These are phyloP conservation scores for Alexandromys fortis DNA, from an alignment of 2,113 vertebrate genomes.

Conservation along the genomic window DNA sequence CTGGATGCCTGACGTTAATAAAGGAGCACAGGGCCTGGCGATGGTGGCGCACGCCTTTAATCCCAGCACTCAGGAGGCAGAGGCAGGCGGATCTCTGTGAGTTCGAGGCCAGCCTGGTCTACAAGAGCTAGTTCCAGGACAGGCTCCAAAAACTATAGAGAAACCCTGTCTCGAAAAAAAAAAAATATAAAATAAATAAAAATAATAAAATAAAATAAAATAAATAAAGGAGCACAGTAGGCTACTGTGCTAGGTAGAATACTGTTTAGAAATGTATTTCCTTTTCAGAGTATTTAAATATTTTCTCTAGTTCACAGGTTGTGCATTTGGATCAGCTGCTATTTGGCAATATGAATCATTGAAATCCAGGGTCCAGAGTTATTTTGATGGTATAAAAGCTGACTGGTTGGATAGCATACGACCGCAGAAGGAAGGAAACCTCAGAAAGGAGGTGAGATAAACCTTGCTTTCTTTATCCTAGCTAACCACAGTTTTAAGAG, in stretches of 20 bases:
- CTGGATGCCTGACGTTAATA: too few species aligned
- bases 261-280: background rate
- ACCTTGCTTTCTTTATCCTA: constrained; percentile 11
- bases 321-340: constrained; percentile 92
- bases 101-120: too few species aligned
- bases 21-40: too few species aligned
- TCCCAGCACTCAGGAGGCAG: too few species aligned
- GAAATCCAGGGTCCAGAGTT: constrained; percentile 93
- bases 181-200: too few species aligned
- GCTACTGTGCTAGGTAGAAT: constrained; percentile 1
- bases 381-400: constrained; percentile 90
- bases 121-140: too few species aligned
- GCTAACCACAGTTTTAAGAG: constrained; percentile 32
- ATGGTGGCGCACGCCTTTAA: too few species aligned
- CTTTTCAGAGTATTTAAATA: background rate
- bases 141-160: too few species aligned
- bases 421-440: constrained; percentile 91
- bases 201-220: too few species aligned
- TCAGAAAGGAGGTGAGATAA: constrained; percentile 92
- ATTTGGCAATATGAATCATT: constrained; percentile 98
- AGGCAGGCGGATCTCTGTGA: too few species aligned
- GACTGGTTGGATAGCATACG: constrained; percentile 94
- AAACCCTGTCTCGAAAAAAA: too few species aligned
- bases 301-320: constrained; percentile 93
- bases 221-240: constrained; percentile 1